These are phyloP conservation scores for Actinia equina DNA, from an alignment of 64 coral and sea anemone genomes.

Conservation along the genomic window DNA sequence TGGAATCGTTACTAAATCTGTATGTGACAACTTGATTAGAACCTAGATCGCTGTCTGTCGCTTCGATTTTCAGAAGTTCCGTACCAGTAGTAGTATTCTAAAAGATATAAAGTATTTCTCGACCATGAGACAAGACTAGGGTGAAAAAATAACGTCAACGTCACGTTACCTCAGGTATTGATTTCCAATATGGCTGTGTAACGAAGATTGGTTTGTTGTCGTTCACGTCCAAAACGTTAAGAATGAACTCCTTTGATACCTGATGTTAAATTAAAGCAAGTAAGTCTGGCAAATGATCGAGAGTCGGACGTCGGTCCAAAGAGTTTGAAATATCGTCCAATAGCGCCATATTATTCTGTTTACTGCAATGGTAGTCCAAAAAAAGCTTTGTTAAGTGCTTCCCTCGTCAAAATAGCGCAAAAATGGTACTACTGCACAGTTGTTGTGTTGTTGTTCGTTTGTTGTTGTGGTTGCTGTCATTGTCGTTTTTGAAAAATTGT, in stretches of 20 bases:
- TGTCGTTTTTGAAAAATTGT: no score
- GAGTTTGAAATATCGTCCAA: no score
- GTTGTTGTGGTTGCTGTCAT: no score
- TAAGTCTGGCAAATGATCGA: not conserved
- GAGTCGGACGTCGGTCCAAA: not conserved
- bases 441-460: no score
- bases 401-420: no score
- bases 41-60: conserved; percentile 47
- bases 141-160: not conserved
- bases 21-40: conserved; percentile 46
- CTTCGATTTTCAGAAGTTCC: conserved; percentile 50
- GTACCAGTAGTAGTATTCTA: conserved; percentile 61
- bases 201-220: conserved; percentile 57
- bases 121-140: not conserved
- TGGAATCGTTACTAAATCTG: conserved; percentile 53
- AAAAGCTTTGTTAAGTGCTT: no score
- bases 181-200: conserved; percentile 52
- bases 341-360: no score
- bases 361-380: no score
- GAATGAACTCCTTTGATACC: conserved; percentile 24
- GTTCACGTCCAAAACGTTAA: conserved; percentile 52
- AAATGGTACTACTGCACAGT: no score
- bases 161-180: conserved; percentile 53
- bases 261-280: conserved; percentile 4
- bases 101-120: not conserved